phyloP scores from a whole-genome alignment of 2,888 invertebrate species.

The Drosophila neonasuta region DNA sequence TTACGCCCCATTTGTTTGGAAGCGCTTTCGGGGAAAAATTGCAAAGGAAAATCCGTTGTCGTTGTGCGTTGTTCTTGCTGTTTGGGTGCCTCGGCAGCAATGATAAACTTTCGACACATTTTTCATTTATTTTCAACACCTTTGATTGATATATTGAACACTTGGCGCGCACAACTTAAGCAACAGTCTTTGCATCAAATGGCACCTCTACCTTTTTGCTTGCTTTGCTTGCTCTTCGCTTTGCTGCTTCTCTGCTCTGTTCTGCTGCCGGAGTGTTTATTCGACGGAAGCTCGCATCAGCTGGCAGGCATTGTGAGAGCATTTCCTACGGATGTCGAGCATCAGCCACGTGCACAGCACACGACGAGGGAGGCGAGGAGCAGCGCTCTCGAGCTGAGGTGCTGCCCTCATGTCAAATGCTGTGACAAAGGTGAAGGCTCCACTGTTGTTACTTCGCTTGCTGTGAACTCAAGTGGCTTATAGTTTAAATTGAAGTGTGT shows the following conservation, averaged over 20 bases:
- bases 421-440: conserved; percentile 66
- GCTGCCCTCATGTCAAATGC: conserved; percentile 56
- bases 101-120: conserved; percentile 80
- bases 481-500: conserved; percentile 55
- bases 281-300: conserved; percentile 60
- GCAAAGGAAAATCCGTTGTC: conserved; percentile 49
- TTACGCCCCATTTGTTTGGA: conserved; percentile 70
- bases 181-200: conserved; percentile 59
- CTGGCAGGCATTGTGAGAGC: conserved; percentile 61
- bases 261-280: conserved; percentile 26
- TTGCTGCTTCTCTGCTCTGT: not conserved
- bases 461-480: conserved; percentile 44
- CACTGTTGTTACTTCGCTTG: conserved; percentile 12
- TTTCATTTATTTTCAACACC: conserved; percentile 80
- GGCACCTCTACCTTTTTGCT: conserved; percentile 19
- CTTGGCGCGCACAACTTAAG: conserved; percentile 67
- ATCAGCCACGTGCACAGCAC: conserved; percentile 14
- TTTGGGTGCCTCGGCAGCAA: conserved; percentile 44
- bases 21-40: conserved; percentile 49
- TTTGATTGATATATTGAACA: conserved; percentile 80
- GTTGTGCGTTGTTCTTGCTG: conserved; percentile 23
- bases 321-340: conserved; percentile 56
- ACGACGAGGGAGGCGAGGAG: not conserved
- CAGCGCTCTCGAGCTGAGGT: conserved; percentile 13
- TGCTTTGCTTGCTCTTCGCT: conserved; percentile 5